phyloP scores from a whole-genome alignment of 2,113 vertebrate species.

The Diadophis punctatus region DNA sequence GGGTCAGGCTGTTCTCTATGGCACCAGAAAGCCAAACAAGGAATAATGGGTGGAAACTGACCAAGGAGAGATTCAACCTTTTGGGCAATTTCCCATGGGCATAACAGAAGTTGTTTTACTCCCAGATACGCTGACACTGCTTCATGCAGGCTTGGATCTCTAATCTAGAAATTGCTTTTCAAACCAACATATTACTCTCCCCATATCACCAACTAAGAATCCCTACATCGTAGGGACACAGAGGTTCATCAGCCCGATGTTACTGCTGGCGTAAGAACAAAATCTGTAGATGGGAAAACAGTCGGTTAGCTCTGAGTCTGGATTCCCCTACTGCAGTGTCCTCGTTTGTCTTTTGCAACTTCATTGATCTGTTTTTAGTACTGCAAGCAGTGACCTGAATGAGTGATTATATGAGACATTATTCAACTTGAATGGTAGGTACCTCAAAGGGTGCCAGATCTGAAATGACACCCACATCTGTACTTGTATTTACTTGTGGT shows the following conservation, averaged over 20 bases:
- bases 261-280: neutral
- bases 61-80: too few species aligned
- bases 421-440: neutral
- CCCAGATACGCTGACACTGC: neutral
- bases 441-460: neutral
- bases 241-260: neutral
- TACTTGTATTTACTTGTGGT: neutral
- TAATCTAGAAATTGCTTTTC: neutral
- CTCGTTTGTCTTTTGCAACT: neutral
- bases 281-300: neutral
- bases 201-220: neutral
- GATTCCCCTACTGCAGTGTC: neutral
- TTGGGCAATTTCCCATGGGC: neutral
- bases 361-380: neutral
- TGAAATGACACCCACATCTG: neutral
- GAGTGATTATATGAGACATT: neutral
- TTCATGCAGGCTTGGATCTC: neutral
- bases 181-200: neutral
- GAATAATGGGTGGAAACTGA: too few species aligned
- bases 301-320: neutral
- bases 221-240: neutral
- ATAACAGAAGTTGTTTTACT: neutral
- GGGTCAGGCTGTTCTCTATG: too few species aligned
- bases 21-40: too few species aligned
- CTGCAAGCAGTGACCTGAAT: neutral